A percentile compares a stretch with the other conserved stretches of the same genome.
Conservation (phyloP, 2,888 invertebrate genomes). For the Ophion ellenae region DNA sequence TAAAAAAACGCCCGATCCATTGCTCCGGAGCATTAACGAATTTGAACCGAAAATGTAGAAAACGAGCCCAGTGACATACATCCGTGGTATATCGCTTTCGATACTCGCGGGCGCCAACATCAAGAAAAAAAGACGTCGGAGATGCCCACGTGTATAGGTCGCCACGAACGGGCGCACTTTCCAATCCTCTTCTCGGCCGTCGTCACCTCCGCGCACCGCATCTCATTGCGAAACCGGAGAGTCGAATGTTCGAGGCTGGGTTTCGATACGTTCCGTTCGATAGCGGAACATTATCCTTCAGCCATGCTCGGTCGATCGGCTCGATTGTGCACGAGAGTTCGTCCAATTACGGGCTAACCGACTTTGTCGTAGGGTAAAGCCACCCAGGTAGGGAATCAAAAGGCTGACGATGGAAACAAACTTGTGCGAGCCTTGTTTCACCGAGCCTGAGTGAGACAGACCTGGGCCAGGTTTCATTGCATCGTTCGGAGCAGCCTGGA, state of each 20-base stretch:
- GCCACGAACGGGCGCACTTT: constrained; percentile 42
- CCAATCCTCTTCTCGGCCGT: constrained; percentile 46
- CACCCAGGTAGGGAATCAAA: too few species aligned
- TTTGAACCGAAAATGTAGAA: neutral
- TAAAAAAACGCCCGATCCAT: too few species aligned
- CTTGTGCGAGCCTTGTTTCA: too few species aligned
- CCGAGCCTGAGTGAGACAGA: too few species aligned
- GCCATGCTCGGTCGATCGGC: neutral
- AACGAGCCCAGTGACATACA: too few species aligned
- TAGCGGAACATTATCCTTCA: neutral
- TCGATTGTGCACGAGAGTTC: neutral
- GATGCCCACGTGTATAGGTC: constrained; percentile 41
- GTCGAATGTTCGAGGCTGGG: neutral
- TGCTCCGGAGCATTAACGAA: too few species aligned
- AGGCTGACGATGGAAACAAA: too few species aligned
- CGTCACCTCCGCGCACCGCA: constrained; percentile 9
- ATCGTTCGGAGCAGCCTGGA: too few species aligned
- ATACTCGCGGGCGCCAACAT: too few species aligned
- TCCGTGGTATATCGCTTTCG: too few species aligned
- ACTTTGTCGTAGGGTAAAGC: neutral
- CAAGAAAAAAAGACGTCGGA: constrained; percentile 16
- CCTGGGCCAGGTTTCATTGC: too few species aligned
- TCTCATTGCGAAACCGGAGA: constrained; percentile 23
- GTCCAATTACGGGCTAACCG: neutral
- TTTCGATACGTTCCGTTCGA: constrained; percentile 3